Evolutionary conservation across 1,140 invertebrate species (phyloP).

Genomic region (Caenorhabditis elegans): WBcel235 BX284603.4:10696501-10697000

Average conservation of each 20-base stretch:
- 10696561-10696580: slow-evolving; percentile 45
- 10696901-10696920: no score
- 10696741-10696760: slow-evolving; percentile 65
- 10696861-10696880: no score
- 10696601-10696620: slow-evolving; percentile 39
- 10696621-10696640: slow-evolving; percentile 67
- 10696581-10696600: slow-evolving; percentile 41
- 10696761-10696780: slow-evolving; percentile 69
- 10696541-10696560: slow-evolving; percentile 60
- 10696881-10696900: no score
- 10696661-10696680: slow-evolving; percentile 63
- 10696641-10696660: slow-evolving; percentile 68
- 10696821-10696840: slow-evolving; percentile 58
- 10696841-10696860: slow-evolving; percentile 38
- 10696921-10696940: no score
- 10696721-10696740: slow-evolving; percentile 70
- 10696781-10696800: slow-evolving; percentile 69
- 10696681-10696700: slow-evolving; percentile 67
- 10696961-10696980: no score
- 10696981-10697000: no score
- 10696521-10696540: no score
- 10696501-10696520: no score
- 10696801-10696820: slow-evolving; percentile 64
- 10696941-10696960: no score
- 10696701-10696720: slow-evolving; percentile 70